These are phyloP conservation scores for Ceyx cyanopectus DNA, from an alignment of 2,113 vertebrate species.

Conservation along the genomic window DNA sequence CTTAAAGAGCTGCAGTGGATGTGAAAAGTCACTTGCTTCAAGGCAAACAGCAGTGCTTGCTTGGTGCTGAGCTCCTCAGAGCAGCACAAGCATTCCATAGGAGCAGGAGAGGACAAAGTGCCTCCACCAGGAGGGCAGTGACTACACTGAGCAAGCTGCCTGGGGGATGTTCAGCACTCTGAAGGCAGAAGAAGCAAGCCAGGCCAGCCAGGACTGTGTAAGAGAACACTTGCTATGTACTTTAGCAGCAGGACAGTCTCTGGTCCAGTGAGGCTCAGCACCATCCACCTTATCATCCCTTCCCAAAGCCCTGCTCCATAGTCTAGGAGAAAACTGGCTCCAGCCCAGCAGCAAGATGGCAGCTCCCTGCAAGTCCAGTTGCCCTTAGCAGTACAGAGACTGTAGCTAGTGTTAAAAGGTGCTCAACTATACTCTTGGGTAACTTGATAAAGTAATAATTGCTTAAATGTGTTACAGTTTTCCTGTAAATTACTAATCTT, in stretches of 20 bases:
- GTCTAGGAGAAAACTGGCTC: neutral
- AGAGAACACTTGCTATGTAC: accelerated
- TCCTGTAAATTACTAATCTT: neutral
- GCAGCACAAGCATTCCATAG: neutral
- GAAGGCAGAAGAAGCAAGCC: neutral
- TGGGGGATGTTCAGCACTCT: neutral
- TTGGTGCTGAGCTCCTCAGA: neutral
- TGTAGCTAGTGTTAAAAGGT: neutral
- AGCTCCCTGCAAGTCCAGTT: neutral
- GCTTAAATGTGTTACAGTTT: neutral
- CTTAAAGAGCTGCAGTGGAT: conserved; percentile 9
- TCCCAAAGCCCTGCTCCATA: neutral
- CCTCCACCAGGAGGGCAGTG: neutral
- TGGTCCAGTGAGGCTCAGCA: neutral
- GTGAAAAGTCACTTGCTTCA: conserved; percentile 14
- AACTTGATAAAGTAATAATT: neutral
- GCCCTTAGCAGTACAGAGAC: neutral
- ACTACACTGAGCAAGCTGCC: neutral
- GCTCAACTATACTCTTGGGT: neutral
- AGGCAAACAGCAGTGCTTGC: neutral
- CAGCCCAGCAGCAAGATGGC: neutral
- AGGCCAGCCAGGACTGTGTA: neutral
- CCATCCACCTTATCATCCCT: neutral
- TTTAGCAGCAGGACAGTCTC: neutral
- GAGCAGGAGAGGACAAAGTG: neutral